phyloP scores from a whole-genome alignment of 2,888 invertebrate species.

The Catocala sponsa region DNA sequence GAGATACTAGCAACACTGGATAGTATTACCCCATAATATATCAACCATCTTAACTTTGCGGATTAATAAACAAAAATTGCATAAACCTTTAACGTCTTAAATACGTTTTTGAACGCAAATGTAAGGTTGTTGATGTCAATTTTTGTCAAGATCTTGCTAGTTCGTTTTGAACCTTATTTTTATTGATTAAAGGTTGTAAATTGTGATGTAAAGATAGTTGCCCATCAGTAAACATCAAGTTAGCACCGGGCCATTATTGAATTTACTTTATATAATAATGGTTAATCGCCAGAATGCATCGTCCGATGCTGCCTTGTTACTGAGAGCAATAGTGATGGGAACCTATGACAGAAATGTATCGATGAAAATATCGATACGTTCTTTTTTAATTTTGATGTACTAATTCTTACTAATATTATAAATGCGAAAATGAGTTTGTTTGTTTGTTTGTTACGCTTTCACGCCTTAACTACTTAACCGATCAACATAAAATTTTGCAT shows the following conservation, averaged over 20 bases:
- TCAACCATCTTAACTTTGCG: constrained; percentile 33
- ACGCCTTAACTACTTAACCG: too few relatives aligned
- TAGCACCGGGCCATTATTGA: constrained; percentile 85
- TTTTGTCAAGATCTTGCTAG: constrained; percentile 42
- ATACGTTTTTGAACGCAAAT: constrained; percentile 40
- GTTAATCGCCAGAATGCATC: constrained; percentile 86
- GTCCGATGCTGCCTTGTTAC: constrained; percentile 83
- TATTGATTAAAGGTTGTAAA: constrained; percentile 50
- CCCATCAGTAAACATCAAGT: constrained; percentile 81
- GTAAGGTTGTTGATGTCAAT: constrained; percentile 45
- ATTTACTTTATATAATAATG: constrained; percentile 88
- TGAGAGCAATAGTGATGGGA: constrained; percentile 64
- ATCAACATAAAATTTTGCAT: too few relatives aligned
- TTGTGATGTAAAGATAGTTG: constrained; percentile 37
- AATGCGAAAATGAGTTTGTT: too few relatives aligned
- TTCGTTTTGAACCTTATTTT: constrained; percentile 55
- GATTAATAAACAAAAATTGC: constrained; percentile 30
- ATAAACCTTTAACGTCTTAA: constrained; percentile 33
- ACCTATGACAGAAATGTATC: not conserved
- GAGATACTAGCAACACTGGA: constrained; percentile 76
- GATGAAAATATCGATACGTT: not conserved
- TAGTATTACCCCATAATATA: constrained; percentile 65
- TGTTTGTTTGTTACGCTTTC: too few relatives aligned
- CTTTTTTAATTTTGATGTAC: too few relatives aligned
- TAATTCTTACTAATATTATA: too few relatives aligned